Conservation (phyloP, 1,140 invertebrate species). For the Ctenoplectra terminalis region DNA sequence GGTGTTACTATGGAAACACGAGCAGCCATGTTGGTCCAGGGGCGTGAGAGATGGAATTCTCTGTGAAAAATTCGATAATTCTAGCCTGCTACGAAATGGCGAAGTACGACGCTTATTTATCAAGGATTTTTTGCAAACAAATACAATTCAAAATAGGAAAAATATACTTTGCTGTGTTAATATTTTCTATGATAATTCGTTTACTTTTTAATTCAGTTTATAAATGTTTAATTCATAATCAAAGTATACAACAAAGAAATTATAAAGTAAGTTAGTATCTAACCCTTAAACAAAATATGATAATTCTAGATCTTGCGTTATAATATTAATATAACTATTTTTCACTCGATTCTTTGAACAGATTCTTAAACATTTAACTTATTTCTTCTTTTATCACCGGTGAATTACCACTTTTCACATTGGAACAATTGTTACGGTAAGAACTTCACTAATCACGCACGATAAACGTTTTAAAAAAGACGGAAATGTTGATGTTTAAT, state of each 20-base stretch:
- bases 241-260: no score
- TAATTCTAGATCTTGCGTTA: not conserved
- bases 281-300: no score
- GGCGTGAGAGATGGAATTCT: slow-evolving; percentile 55
- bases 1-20: slow-evolving; percentile 69
- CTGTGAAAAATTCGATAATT: slow-evolving; percentile 67
- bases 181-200: no score
- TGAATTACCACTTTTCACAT: not conserved
- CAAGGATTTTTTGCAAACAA: not conserved
- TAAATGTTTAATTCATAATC: no score
- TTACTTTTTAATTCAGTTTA: no score
- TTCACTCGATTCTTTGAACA: not conserved
- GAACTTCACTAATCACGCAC: not conserved
- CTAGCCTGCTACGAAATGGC: slow-evolving; percentile 59
- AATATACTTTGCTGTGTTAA: not conserved
- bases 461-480: rapidly evolving
- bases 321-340: not conserved
- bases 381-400: not conserved
- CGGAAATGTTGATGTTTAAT: no score
- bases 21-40: slow-evolving; percentile 60
- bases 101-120: not conserved
- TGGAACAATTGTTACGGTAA: no score
- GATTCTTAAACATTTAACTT: no score
- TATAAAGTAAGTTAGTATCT: no score
- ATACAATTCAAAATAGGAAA: not conserved